Conservation (phyloP, 2,113 vertebrate genomes). For the Panthera uncia region DNA sequence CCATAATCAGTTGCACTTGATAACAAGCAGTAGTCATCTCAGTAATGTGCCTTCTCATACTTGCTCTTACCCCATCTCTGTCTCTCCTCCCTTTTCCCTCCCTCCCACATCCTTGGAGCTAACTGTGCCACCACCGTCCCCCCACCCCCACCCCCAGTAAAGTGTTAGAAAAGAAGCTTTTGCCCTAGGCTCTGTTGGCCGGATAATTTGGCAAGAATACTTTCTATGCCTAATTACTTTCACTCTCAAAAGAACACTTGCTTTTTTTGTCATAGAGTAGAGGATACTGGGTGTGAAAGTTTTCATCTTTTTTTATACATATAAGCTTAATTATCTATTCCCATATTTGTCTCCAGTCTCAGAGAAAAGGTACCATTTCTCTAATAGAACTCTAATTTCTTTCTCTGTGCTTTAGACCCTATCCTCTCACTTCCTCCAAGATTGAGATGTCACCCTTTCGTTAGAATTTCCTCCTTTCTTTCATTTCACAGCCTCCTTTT, state of each 20-base stretch:
- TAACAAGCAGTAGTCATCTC: neutral
- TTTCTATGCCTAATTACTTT: neutral
- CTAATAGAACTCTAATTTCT: neutral
- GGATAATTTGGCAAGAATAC: neutral
- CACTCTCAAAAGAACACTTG: neutral
- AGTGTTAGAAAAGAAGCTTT: constrained; percentile 29
- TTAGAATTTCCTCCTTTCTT: neutral
- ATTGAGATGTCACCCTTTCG: neutral
- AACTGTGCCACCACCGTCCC: neutral
- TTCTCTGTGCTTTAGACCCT: neutral
- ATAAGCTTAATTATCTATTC: neutral
- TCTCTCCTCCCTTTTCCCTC: neutral
- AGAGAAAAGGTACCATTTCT: neutral
- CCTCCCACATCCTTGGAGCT: neutral
- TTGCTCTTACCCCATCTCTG: neutral
- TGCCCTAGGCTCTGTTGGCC: neutral
- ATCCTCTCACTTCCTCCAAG: neutral
- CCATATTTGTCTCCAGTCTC: neutral
- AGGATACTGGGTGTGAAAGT: neutral
- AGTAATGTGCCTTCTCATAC: neutral
- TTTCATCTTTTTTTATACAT: neutral
- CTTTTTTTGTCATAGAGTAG: neutral
- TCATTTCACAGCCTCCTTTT: neutral
- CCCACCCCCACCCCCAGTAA: neutral
- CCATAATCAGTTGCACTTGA: neutral